A percentile compares a stretch with the other conserved stretches of the same genome.
phyloP scores from a whole-genome alignment of 2,888 invertebrate species.

The Spisula subtruncata region DNA sequence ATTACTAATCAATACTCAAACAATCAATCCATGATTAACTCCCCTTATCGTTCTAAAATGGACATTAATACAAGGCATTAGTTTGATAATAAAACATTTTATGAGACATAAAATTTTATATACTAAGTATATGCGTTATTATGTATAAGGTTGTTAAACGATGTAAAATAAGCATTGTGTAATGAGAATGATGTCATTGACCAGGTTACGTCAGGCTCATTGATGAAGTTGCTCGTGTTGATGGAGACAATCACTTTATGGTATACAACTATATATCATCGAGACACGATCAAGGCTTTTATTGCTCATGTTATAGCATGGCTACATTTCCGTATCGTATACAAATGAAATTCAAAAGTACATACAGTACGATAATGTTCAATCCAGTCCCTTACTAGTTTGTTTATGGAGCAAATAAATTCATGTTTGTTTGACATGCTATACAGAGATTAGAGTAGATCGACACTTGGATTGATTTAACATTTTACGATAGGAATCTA shows the following conservation, averaged over 20 bases:
- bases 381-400: background rate
- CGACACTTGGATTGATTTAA: constrained; percentile 8
- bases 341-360: background rate
- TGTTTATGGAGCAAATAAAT: constrained; percentile 12
- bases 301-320: background rate
- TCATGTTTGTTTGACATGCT: constrained; percentile 26
- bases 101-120: no score
- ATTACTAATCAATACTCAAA: no score
- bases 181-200: background rate
- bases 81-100: no score
- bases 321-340: background rate
- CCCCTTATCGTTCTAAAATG: no score
- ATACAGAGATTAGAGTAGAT: constrained; percentile 1
- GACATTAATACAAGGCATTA: no score
- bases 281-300: background rate
- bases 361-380: no score
- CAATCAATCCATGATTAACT: no score
- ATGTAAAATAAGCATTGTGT: no score
- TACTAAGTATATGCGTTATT: no score
- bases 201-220: background rate
- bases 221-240: background rate
- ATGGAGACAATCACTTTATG: background rate
- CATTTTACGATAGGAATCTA: background rate
- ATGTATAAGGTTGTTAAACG: no score
- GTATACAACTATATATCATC: background rate